Evolutionary conservation across 2,797 vertebrate genomes (phyloP), one percentile per base, ranked within the genome.

Genomic region (Balearica regulorum): DNA sequence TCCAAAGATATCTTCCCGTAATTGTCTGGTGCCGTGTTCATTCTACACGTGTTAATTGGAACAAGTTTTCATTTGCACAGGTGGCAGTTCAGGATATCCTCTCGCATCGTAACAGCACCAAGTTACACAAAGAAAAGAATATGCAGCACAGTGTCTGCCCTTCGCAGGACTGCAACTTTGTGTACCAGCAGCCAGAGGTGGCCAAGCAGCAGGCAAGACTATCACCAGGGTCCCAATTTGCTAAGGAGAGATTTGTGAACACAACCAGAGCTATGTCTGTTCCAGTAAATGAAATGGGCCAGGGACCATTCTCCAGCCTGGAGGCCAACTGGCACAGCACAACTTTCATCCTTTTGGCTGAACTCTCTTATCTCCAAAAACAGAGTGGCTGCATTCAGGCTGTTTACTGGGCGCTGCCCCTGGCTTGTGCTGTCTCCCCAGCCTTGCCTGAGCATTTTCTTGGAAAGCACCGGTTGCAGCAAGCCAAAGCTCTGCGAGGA

Each of bases 1-100:
- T 96, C 93, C 72, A 85, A 84, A 90, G 57, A 78, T 92, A 91
- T 53, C 78, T 87, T 90, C 53, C 68, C 87, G 81, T 84, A 96
- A 95, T 95, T 96, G 95, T 89, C 89, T 89, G 83, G 78, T 93
- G 91, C 83, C 25, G 0, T 89, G 92, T 89, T 96, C 86, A 75
- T 87, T 80, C 43, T 5, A 64, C 51, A 93, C 0, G 57, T 95
- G 95, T 87, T 96, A 96, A 96, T 93, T 95, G 93, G 86, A 94
- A 95, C 91, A 95, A 89, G 86, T 65, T 95, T 95, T 95, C 90
- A 93, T 95, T 94, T 94, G 94, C 90, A 87, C 78, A 93, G 58
- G 81, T 83, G 80, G 86, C 57, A 75, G 62, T 83, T 91, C 66
- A 60, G 55, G 48, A 62, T 75, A 58, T 70, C 31, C 21, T 82